Evolutionary conservation across 64 coral and sea anemone species (phyloP).

Genomic region (Actinia equina): DNA sequence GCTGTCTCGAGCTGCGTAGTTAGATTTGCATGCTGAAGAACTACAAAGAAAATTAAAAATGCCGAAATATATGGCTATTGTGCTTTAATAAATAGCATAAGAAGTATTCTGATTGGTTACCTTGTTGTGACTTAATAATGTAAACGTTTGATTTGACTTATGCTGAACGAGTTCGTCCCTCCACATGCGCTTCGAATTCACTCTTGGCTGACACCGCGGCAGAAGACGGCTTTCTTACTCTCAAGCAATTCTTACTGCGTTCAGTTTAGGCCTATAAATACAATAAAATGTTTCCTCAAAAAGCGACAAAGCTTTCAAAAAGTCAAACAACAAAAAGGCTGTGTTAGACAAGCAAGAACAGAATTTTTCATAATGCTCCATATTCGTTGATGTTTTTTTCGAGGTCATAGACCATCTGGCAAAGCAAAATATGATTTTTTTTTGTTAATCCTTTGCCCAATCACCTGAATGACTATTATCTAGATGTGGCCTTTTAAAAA

Average conservation of each 20-base stretch:
- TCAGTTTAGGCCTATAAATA: neutral
- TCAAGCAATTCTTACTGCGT: neutral
- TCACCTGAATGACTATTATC: neutral
- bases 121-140: neutral
- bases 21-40: neutral
- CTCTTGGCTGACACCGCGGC: neutral
- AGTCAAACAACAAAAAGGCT: neutral
- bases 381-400: neutral
- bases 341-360: neutral
- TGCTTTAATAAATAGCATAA: neutral
- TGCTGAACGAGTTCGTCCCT: neutral
- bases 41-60: neutral
- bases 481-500: neutral
- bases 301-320: neutral
- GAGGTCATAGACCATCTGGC: neutral
- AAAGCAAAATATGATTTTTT: neutral
- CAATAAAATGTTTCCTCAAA: neutral
- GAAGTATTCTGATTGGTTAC: neutral
- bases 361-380: neutral
- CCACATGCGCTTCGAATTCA: neutral
- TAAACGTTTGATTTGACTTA: neutral
- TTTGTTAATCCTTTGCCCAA: neutral
- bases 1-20: neutral
- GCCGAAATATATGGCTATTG: conserved; percentile 4
- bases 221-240: neutral